Evolutionary conservation across 2,888 invertebrate species (phyloP).

Genomic region (Ophraella communa): DNA sequence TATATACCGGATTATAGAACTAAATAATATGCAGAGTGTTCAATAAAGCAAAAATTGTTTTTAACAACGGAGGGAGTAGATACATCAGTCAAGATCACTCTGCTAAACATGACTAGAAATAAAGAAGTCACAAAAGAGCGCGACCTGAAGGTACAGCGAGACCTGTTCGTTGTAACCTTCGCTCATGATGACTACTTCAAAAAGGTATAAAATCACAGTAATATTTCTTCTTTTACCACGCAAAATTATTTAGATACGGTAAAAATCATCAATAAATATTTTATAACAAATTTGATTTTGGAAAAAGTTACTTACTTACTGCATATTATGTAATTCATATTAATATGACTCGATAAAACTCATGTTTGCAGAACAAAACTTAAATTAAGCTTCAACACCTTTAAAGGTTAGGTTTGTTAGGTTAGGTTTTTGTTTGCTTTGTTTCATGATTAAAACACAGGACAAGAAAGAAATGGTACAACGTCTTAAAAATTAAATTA

Average conservation of each 20-base stretch:
- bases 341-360: no score
- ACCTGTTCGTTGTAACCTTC: constrained; percentile 48
- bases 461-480: no score
- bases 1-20: constrained; percentile 32
- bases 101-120: constrained; percentile 56
- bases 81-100: constrained; percentile 58
- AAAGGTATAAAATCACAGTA: constrained; percentile 58
- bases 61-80: constrained; percentile 56
- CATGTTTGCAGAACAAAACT: no score
- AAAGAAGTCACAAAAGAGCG: constrained; percentile 53
- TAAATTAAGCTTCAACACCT: no score
- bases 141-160: constrained; percentile 52
- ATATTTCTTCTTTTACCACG: constrained; percentile 42
- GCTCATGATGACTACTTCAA: constrained; percentile 52
- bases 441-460: no score
- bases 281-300: not conserved
- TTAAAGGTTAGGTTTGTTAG: no score
- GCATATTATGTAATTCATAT: no score
- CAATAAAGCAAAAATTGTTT: constrained; percentile 54
- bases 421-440: no score
- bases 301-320: not conserved
- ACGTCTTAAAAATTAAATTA: no score
- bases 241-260: not conserved
- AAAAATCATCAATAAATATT: not conserved
- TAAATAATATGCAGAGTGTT: constrained; percentile 52